phyloP scores from a whole-genome alignment of 2,888 invertebrate genomes.

The Scaptomyza flava region DNA sequence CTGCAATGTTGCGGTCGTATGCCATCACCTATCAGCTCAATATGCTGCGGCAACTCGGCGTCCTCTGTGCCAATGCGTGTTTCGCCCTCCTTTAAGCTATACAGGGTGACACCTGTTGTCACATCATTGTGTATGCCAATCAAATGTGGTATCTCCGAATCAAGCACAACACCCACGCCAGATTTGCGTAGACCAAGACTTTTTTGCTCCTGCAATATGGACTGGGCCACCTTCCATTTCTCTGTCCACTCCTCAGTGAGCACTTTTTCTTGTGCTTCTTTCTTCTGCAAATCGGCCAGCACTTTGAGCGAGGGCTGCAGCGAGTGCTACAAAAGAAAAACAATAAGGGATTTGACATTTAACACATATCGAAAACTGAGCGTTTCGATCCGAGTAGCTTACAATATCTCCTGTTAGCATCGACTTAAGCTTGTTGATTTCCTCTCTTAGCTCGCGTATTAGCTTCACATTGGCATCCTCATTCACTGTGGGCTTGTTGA shows the following conservation, averaged over 20 bases:
- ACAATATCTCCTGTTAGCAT: slow-evolving; percentile 90
- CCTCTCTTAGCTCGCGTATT: slow-evolving; percentile 92
- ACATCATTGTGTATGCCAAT: slow-evolving; percentile 96
- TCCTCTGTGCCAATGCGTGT: slow-evolving; percentile 93
- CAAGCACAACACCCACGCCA: slow-evolving; percentile 94
- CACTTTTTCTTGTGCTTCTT: slow-evolving; percentile 95
- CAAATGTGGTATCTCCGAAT: slow-evolving; percentile 96
- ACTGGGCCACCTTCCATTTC: slow-evolving; percentile 96
- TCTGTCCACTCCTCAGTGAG: slow-evolving; percentile 97
- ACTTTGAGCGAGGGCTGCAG: slow-evolving; percentile 88
- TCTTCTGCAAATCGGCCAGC: slow-evolving; percentile 93
- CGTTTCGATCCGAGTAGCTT: slow-evolving; percentile 64
- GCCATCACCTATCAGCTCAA: slow-evolving; percentile 90
- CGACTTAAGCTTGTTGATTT: slow-evolving; percentile 92
- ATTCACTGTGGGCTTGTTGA: slow-evolving; percentile 95
- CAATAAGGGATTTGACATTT: background rate
- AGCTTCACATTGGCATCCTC: slow-evolving; percentile 95
- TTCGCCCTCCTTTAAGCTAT: slow-evolving; percentile 95
- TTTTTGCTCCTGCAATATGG: slow-evolving; percentile 94
- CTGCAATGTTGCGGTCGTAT: slow-evolving; percentile 92
- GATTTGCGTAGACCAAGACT: slow-evolving; percentile 94
- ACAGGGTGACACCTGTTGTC: slow-evolving; percentile 95
- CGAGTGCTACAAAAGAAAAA: slow-evolving; percentile 83
- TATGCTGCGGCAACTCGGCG: slow-evolving; percentile 88
- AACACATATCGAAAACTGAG: background rate